Percentiles rank a stretch among this genome's conserved stretches.
phyloP scores from a whole-genome alignment of 1,140 invertebrate species.

The Manduca sexta region DNA sequence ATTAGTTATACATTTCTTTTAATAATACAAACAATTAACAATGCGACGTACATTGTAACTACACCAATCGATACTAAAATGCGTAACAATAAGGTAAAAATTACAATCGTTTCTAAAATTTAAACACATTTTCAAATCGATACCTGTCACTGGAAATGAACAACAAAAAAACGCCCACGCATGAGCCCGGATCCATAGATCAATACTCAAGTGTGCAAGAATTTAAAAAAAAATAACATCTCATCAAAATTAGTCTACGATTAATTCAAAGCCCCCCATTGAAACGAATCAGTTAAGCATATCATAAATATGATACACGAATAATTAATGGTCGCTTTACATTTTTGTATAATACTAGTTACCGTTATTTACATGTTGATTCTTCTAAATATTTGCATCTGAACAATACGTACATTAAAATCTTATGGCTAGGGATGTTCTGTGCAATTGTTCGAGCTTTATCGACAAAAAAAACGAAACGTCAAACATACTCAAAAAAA shows the following conservation, averaged over 20 bases:
- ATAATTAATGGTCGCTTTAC: slow-evolving; percentile 34
- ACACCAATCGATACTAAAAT: too few relatives aligned
- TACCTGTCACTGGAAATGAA: too few relatives aligned
- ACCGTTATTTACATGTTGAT: slow-evolving; percentile 65
- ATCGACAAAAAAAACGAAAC: slow-evolving; percentile 11
- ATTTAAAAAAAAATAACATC: neutral
- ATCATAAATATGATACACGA: slow-evolving; percentile 57
- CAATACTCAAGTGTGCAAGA: too few relatives aligned
- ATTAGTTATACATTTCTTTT: neutral
- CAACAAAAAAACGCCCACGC: too few relatives aligned
- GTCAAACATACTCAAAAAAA: slow-evolving; percentile 21
- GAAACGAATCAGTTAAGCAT: slow-evolving; percentile 13
- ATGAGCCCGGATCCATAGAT: too few relatives aligned
- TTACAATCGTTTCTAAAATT: too few relatives aligned
- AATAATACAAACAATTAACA: too few relatives aligned
- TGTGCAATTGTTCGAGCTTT: slow-evolving; percentile 56
- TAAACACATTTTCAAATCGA: too few relatives aligned
- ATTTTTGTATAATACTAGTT: slow-evolving; percentile 49
- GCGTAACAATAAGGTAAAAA: too few relatives aligned
- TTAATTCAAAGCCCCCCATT: slow-evolving; percentile 32
- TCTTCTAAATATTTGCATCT: slow-evolving; percentile 72
- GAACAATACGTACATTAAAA: slow-evolving; percentile 70
- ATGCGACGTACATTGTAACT: too few relatives aligned
- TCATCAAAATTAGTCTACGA: slow-evolving; percentile 25
- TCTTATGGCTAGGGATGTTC: slow-evolving; percentile 54